Conservation (phyloP, 2,888 invertebrate genomes). For the Rhopalosiphum nymphaeae region DNA sequence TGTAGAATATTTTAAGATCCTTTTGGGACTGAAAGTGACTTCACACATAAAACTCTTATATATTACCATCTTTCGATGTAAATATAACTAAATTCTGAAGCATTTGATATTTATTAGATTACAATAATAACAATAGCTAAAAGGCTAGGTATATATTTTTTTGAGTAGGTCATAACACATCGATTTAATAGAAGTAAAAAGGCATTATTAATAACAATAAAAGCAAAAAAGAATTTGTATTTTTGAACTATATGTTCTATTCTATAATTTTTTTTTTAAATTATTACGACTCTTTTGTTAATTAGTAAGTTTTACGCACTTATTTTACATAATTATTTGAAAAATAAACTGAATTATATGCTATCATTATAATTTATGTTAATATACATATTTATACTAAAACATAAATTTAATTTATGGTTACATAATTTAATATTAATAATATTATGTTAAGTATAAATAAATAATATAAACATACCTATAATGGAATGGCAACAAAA, state of each 20-base stretch:
- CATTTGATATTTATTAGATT: conserved; percentile 26
- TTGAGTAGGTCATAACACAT: not conserved
- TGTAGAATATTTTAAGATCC: not conserved
- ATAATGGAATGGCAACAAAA: not conserved
- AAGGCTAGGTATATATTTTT: not conserved
- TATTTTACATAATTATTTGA: not conserved
- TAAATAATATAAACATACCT: not conserved
- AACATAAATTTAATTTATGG: not conserved
- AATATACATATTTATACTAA: not conserved
- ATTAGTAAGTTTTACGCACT: not conserved
- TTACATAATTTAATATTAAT: not conserved
- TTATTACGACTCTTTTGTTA: not conserved
- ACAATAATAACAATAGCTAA: not conserved
- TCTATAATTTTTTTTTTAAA: not conserved
- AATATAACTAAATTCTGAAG: not conserved
- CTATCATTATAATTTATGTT: not conserved
- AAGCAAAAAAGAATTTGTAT: not conserved
- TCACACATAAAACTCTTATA: not conserved
- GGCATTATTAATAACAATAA: not conserved
- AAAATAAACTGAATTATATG: not conserved
- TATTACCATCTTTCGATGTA: not conserved
- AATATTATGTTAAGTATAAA: not conserved
- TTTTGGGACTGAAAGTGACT: not conserved
- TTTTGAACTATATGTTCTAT: not conserved
- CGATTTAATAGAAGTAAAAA: not conserved